phyloP scores from a whole-genome alignment of 2,888 invertebrate species.

The Sipunculus nudus region DNA sequence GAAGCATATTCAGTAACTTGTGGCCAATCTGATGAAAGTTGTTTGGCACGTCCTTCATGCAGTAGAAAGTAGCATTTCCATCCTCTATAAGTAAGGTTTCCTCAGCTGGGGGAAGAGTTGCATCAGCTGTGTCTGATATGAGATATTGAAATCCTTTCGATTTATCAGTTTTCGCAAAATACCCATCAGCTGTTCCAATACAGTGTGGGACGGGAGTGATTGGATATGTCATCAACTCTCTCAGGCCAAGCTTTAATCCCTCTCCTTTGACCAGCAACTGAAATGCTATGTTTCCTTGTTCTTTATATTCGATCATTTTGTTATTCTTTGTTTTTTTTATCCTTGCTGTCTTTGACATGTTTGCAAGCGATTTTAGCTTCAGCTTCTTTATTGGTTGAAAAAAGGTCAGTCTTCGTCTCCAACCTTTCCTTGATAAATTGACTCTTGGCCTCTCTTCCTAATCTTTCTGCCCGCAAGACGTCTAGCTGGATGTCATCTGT shows the following conservation, averaged over 20 bases:
- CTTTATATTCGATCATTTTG: conserved; percentile 2
- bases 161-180: conserved; percentile 11
- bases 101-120: neutral
- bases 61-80: conserved; percentile 20
- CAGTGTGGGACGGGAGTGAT: conserved; percentile 30
- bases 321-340: conserved; percentile 4
- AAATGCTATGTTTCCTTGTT: conserved; percentile 9
- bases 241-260: conserved; percentile 10
- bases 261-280: neutral
- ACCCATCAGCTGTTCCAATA: conserved; percentile 24
- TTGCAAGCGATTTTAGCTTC: conserved; percentile 6
- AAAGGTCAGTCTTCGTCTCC: neutral
- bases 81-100: conserved; percentile 16
- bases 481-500: neutral
- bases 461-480: neutral
- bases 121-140: conserved; percentile 7
- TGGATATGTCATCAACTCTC: conserved; percentile 25
- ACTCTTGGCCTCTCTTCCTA: neutral
- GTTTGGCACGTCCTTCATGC: conserved; percentile 1
- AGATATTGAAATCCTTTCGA: conserved; percentile 36
- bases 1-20: neutral
- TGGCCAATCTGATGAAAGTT: neutral
- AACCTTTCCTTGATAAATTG: conserved; percentile 1
- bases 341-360: conserved; percentile 2
- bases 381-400: conserved; percentile 2